phyloP scores from a whole-genome alignment of 1,140 invertebrate species.

The Elymnias hypermnestra region DNA sequence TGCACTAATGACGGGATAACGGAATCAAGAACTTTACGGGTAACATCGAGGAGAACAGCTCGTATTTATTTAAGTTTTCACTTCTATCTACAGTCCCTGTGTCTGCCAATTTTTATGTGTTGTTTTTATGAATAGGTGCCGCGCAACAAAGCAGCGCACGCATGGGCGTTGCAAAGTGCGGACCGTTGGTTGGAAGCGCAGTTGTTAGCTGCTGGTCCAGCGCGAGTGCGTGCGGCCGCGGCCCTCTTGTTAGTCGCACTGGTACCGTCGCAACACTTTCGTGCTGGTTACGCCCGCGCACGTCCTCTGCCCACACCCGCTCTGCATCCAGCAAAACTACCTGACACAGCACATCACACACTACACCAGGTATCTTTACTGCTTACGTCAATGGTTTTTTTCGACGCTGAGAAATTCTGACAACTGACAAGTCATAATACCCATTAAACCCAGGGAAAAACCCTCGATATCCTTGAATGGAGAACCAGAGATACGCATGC shows the following conservation, averaged over 20 bases:
- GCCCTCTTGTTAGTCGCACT: conserved; percentile 91
- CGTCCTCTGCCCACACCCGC: conserved; percentile 68
- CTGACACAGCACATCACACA: conserved; percentile 84
- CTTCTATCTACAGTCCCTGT: too few relatives aligned
- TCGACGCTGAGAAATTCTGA: too few relatives aligned
- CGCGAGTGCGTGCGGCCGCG: conserved; percentile 88
- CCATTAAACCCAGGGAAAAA: too few relatives aligned
- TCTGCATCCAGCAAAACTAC: conserved; percentile 55
- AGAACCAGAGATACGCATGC: too few relatives aligned
- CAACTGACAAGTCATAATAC: too few relatives aligned
- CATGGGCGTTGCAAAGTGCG: conserved; percentile 90
- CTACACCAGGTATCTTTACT: conserved; percentile 80
- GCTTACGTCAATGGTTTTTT: too few relatives aligned
- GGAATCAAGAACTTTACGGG: too few relatives aligned
- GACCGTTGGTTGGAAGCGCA: conserved; percentile 94
- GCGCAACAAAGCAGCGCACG: conserved; percentile 91
- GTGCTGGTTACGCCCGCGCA: conserved; percentile 83
- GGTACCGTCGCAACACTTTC: conserved; percentile 91
- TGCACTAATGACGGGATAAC: too few relatives aligned
- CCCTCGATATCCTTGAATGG: too few relatives aligned
- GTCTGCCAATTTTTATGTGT: too few relatives aligned
- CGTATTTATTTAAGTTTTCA: too few relatives aligned
- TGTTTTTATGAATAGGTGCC: conserved; percentile 82
- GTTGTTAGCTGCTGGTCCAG: conserved; percentile 89
- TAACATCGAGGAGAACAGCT: too few relatives aligned